phyloP scores from a whole-genome alignment of 2,797 vertebrate genomes.

The Dermochelys coriacea region DNA sequence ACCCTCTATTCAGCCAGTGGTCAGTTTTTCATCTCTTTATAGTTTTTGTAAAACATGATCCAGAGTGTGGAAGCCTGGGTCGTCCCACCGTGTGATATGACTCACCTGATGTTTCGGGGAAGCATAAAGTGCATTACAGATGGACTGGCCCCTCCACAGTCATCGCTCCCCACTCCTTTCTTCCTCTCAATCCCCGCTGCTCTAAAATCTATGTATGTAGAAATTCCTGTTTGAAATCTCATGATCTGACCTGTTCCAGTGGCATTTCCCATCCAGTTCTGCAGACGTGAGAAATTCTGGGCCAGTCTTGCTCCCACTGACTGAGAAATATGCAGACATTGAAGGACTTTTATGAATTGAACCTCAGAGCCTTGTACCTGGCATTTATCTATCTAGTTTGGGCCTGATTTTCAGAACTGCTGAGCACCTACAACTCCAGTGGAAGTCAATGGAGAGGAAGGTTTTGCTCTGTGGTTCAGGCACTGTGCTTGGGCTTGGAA shows the following conservation, averaged over 20 bases:
- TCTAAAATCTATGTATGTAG: background rate
- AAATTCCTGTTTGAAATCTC: background rate
- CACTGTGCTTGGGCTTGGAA: background rate
- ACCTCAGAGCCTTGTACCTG: background rate
- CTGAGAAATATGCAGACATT: no score
- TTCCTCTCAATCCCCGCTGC: background rate
- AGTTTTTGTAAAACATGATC: background rate
- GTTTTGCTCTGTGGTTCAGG: background rate
- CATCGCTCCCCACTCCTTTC: background rate
- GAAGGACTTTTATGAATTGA: background rate
- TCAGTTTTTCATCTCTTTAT: background rate
- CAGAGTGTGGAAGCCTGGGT: background rate
- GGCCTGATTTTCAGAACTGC: background rate
- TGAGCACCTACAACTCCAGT: background rate
- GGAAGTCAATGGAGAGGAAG: fast-evolving
- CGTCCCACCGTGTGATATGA: background rate
- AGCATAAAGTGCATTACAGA: background rate
- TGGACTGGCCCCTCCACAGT: background rate
- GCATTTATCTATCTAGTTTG: background rate
- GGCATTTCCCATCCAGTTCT: background rate
- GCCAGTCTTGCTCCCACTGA: no score
- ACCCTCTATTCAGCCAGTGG: background rate
- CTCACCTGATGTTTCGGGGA: background rate
- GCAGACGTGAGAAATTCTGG: background rate
- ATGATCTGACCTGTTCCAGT: background rate